Evolutionary conservation across 2,888 invertebrate species (phyloP).

Genomic region (Dione juno): DNA sequence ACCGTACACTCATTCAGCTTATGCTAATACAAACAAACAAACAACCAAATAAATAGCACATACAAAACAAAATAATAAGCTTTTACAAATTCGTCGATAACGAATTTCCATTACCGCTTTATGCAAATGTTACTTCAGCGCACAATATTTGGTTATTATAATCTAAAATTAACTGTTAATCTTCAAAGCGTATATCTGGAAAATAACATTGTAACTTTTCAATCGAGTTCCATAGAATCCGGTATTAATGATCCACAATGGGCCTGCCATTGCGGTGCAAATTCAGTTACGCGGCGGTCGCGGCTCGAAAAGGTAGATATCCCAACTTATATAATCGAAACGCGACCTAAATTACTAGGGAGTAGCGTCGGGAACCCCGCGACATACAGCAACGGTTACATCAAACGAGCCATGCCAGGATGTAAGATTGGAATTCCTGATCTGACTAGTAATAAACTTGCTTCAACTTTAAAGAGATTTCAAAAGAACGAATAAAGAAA

Average conservation of each 20-base stretch:
- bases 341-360: constrained; percentile 48
- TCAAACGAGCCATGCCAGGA: constrained; percentile 77
- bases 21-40: neutral
- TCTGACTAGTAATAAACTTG: constrained; percentile 82
- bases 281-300: constrained; percentile 51
- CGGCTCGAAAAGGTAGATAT: constrained; percentile 45
- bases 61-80: constrained; percentile 16
- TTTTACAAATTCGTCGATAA: constrained; percentile 6
- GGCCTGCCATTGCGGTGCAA: constrained; percentile 53
- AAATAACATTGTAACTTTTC: constrained; percentile 48
- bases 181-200: constrained; percentile 46
- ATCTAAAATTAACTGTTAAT: constrained; percentile 44
- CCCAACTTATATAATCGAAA: constrained; percentile 43
- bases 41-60: neutral
- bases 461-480: constrained; percentile 72
- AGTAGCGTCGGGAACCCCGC: constrained; percentile 51
- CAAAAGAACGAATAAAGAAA: constrained; percentile 78
- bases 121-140: constrained; percentile 34
- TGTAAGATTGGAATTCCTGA: constrained; percentile 82
- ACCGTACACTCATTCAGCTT: neutral
- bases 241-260: constrained; percentile 55
- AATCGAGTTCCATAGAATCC: constrained; percentile 52
- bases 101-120: constrained; percentile 24
- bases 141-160: constrained; percentile 41
- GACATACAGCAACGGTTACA: constrained; percentile 57